These are phyloP conservation scores for Drosophila macrospina DNA, from an alignment of 2,888 invertebrate genomes.

Conservation along the genomic window DNA sequence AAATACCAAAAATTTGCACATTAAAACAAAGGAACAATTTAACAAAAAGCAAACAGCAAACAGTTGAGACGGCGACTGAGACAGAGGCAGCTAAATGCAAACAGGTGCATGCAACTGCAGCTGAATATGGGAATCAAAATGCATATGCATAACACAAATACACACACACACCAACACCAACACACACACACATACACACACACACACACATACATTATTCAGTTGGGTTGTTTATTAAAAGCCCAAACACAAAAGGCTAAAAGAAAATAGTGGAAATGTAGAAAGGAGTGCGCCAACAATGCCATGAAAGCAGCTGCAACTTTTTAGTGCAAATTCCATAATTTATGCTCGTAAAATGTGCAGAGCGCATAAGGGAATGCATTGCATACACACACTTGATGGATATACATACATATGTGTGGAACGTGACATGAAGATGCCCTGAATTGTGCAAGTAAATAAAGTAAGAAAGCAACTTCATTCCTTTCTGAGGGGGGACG, in stretches of 20 bases:
- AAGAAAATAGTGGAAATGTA: not conserved
- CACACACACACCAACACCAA: not conserved
- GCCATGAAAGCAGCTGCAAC: slow-evolving; percentile 61
- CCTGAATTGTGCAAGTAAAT: not conserved
- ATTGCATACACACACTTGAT: slow-evolving; percentile 54
- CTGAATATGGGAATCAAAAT: slow-evolving; percentile 51
- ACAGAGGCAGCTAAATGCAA: slow-evolving; percentile 45
- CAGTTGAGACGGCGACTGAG: slow-evolving; percentile 3
- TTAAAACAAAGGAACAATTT: slow-evolving; percentile 76
- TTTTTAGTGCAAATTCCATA: slow-evolving; percentile 76
- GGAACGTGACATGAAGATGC: slow-evolving; percentile 33
- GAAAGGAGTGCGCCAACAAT: slow-evolving; percentile 34
- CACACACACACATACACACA: not conserved
- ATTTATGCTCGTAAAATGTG: slow-evolving; percentile 68
- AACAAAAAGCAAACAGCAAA: slow-evolving; percentile 71
- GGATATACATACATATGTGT: slow-evolving; percentile 45
- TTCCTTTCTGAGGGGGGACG: too few species aligned
- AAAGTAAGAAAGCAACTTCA: not conserved
- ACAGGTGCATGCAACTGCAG: slow-evolving; percentile 55
- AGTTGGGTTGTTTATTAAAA: slow-evolving; percentile 61
- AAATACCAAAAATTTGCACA: slow-evolving; percentile 69
- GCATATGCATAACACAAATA: slow-evolving; percentile 35
- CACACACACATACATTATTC: slow-evolving; percentile 48
- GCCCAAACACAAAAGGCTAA: slow-evolving; percentile 40
- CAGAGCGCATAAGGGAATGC: slow-evolving; percentile 40